Evolutionary conservation across 2,797 vertebrate species (phyloP).

Genomic region (Xenops minutus): DNA sequence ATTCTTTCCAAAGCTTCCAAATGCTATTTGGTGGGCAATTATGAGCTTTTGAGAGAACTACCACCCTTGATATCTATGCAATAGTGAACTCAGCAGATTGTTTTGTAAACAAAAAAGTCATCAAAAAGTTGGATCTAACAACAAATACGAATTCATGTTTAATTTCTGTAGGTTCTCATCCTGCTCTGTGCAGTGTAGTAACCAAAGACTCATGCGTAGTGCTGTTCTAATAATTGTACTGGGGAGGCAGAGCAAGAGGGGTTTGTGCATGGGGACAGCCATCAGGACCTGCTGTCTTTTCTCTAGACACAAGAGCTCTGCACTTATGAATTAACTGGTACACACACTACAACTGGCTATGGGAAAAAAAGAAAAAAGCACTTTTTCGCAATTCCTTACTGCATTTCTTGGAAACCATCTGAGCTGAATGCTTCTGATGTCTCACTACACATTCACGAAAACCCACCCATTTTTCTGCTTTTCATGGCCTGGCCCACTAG

Average conservation of each 20-base stretch:
- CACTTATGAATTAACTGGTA: accelerated
- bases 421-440: neutral
- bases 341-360: accelerated
- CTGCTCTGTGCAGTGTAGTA: neutral
- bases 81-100: neutral
- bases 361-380: neutral
- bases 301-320: accelerated
- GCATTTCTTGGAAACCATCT: neutral
- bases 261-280: neutral
- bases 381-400: neutral
- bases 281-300: neutral
- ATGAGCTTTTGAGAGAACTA: neutral
- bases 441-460: neutral
- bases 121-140: neutral
- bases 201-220: neutral
- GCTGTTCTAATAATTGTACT: neutral
- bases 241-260: neutral
- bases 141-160: neutral
- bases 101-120: neutral
- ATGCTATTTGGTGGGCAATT: neutral
- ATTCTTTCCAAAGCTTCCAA: neutral
- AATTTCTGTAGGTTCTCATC: neutral
- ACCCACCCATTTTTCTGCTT: neutral
- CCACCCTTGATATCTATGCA: neutral
- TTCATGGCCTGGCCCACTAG: neutral